Conservation (phyloP, 2,888 invertebrate species). For the Caenorhabditis doughertyi region DNA sequence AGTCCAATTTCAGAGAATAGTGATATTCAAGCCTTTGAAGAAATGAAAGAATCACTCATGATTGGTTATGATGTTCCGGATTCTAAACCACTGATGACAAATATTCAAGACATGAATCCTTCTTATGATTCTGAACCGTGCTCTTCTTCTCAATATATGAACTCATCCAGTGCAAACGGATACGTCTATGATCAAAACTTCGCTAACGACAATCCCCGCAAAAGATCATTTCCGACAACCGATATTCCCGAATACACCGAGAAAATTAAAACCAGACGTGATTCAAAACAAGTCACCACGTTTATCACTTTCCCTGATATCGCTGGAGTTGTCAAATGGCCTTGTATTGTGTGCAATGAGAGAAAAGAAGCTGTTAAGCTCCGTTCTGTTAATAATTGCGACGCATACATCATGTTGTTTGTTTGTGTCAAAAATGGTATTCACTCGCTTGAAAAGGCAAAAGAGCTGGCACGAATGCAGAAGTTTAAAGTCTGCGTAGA, state of each 20-base stretch:
- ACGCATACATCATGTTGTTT: slow-evolving; percentile 29
- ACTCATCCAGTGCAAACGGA: too few relatives aligned
- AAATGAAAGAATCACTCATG: too few relatives aligned
- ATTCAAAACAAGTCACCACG: background rate
- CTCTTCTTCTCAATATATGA: too few relatives aligned
- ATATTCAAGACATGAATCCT: too few relatives aligned
- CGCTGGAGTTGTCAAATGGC: slow-evolving; percentile 11
- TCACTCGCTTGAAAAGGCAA: slow-evolving; percentile 3
- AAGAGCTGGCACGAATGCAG: background rate
- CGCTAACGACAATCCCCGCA: too few relatives aligned
- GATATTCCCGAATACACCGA: background rate
- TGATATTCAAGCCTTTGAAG: too few relatives aligned
- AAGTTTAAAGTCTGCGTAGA: slow-evolving; percentile 9
- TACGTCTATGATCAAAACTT: too few relatives aligned
- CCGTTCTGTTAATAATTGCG: background rate
- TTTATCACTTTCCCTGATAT: background rate
- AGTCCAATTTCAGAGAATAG: too few relatives aligned
- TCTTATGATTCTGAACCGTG: too few relatives aligned
- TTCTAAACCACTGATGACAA: too few relatives aligned
- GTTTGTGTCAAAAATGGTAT: background rate
- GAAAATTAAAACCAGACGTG: background rate
- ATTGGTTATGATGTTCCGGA: too few relatives aligned
- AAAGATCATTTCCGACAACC: too few relatives aligned
- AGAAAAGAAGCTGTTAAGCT: background rate
- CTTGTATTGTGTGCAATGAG: slow-evolving; percentile 14